Evolutionary conservation across 2,113 vertebrate species (phyloP).

Genomic region (Australoheros scitulus): DNA sequence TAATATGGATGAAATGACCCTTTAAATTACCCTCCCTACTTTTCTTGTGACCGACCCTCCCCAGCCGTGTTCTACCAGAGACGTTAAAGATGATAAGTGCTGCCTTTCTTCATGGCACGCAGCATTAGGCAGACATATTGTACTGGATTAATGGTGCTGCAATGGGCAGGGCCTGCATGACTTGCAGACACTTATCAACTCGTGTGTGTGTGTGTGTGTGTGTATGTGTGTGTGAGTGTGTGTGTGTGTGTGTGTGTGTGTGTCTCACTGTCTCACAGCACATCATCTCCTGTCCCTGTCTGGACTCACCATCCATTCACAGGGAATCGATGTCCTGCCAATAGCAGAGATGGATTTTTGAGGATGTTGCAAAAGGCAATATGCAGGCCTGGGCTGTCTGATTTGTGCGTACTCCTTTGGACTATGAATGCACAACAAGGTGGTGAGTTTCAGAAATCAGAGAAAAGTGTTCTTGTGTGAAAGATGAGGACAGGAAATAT

Average conservation of each 20-base stretch:
- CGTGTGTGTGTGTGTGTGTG: conserved; percentile 25
- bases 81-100: conserved; percentile 74
- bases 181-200: conserved; percentile 72
- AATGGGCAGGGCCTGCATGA: conserved; percentile 69
- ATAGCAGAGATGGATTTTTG: conserved; percentile 72
- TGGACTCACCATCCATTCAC: conserved; percentile 67
- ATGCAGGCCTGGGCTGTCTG: conserved; percentile 52
- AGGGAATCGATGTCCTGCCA: conserved; percentile 71
- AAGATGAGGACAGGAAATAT: conserved; percentile 5
- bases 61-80: conserved; percentile 53
- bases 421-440: conserved; percentile 49
- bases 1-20: conserved; percentile 46
- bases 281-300: conserved; percentile 51
- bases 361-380: conserved; percentile 63
- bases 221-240: not conserved
- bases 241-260: conserved; percentile 16
- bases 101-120: conserved; percentile 59
- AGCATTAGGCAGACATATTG: conserved; percentile 78
- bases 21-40: conserved; percentile 33
- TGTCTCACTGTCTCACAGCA: conserved; percentile 19
- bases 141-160: conserved; percentile 75
- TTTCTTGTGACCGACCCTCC: conserved; percentile 20
- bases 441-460: conserved; percentile 18
- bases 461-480: conserved; percentile 18
- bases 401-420: conserved; percentile 42